Evolutionary conservation across 2,113 vertebrate species (phyloP), one percentile per base, ranked within the genome.

Genomic region (Maccullochella peelii): DNA sequence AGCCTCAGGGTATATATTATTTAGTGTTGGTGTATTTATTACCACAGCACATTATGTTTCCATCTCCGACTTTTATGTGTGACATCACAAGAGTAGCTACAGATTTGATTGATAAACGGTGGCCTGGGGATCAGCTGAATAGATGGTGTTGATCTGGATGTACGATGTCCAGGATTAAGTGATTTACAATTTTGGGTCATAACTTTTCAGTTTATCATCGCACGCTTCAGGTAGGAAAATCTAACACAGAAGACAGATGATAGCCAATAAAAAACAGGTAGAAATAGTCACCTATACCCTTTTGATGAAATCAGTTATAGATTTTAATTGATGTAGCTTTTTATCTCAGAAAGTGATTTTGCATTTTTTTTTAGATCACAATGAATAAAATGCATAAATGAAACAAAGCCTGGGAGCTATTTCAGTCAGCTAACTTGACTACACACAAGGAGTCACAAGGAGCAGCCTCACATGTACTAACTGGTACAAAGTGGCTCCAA

Each of bases 1-100:
- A 76, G 79, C 79, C 70, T 40, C 8, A 0, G 52, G 75, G 23
- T 33, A 16, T 42, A 40, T 47, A 33, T 50, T 77, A 47, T 73
- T 54, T 74, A 44, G 30, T 54, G 73, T 57, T 54, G 11, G 16
- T 52, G 42, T 33, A 65, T 59, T 23, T 61, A 79, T 85, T 18
- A 67, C 73, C 47, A 73, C 79, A 23, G 16, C n/a, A n/a, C 61
- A 67, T 73, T 23, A 40, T 71, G 59, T 38, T 30, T 42, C 14
- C 25, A 54, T 69, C 82, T 47, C 68, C 66, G 42, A 42, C 67
- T 68, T 33, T 12, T 61, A 27, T 21, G 4, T 55, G n/a, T 36
- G 5, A 30, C 42, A 27, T 30, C 6, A 18, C 44, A n/a, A 7
- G 36, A 61, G 36, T 23, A 55, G 6, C 52, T 38, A 7, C 62